phyloP scores from a whole-genome alignment of 2,113 vertebrate species.

The Petroica traversi region DNA sequence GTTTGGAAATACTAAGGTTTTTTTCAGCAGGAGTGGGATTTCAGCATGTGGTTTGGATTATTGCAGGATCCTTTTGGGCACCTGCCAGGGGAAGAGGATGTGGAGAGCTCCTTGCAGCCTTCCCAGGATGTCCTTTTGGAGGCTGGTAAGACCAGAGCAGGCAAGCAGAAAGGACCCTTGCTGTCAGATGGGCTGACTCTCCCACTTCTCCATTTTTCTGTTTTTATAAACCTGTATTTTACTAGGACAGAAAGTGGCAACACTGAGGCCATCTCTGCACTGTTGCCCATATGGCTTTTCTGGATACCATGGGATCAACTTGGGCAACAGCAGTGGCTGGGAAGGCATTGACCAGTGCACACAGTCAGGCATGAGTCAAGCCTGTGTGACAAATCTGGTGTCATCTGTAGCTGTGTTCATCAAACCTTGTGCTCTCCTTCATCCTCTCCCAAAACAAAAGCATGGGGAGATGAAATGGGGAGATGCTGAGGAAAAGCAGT shows the following conservation, averaged over 20 bases:
- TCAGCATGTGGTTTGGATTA: not conserved
- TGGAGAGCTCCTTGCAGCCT: not conserved
- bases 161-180: not conserved
- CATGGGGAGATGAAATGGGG: not conserved
- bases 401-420: not conserved
- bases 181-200: not conserved
- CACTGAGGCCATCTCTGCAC: fast-evolving
- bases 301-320: not conserved
- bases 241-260: not conserved
- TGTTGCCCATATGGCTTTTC: not conserved
- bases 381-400: not conserved
- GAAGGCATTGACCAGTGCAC: not conserved
- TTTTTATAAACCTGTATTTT: not conserved
- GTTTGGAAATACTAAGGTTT: not conserved
- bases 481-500: not conserved
- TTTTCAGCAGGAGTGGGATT: not conserved
- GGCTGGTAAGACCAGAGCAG: not conserved
- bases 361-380: not conserved
- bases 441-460: not conserved
- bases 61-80: not conserved
- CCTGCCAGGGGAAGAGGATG: not conserved
- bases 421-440: not conserved
- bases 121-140: not conserved
- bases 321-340: not conserved
- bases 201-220: not conserved